phyloP scores from a whole-genome alignment of 2,113 vertebrate species.

The Tragelaphus scriptus region DNA sequence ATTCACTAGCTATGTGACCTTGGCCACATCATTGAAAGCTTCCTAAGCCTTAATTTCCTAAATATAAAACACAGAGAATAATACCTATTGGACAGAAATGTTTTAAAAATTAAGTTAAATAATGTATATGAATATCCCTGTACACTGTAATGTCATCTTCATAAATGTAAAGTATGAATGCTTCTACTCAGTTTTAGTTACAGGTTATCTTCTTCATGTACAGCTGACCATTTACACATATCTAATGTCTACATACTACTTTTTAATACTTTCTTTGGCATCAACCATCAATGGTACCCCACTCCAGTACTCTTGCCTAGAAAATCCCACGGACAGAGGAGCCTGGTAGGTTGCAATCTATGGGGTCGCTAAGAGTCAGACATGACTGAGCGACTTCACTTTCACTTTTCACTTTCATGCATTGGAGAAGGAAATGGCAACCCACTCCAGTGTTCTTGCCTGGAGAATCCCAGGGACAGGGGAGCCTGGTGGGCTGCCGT shows the following conservation, averaged over 20 bases:
- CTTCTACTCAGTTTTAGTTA: not conserved
- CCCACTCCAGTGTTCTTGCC: too few relatives aligned
- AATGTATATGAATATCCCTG: not conserved
- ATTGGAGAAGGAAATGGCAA: too few relatives aligned
- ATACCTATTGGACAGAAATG: not conserved
- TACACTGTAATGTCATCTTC: not conserved
- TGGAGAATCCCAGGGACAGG: too few relatives aligned
- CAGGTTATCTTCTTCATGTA: not conserved
- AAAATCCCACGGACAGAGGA: too few relatives aligned
- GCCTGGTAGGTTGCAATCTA: too few relatives aligned
- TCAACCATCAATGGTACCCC: rapidly evolving
- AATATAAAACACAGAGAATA: not conserved
- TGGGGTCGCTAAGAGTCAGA: too few relatives aligned
- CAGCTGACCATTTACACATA: not conserved
- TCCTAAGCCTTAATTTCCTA: not conserved
- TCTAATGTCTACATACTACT: not conserved
- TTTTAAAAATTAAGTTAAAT: not conserved
- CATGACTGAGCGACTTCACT: too few relatives aligned
- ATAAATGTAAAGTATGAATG: not conserved
- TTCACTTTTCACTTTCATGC: too few relatives aligned
- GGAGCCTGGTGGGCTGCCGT: too few relatives aligned
- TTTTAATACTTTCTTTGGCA: not conserved
- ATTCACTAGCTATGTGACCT: not conserved
- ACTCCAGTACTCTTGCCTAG: too few relatives aligned
- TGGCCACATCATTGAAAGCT: not conserved